These are phyloP conservation scores for Eledone cirrhosa DNA, from an alignment of 2,888 invertebrate species.

Conservation along the genomic window DNA sequence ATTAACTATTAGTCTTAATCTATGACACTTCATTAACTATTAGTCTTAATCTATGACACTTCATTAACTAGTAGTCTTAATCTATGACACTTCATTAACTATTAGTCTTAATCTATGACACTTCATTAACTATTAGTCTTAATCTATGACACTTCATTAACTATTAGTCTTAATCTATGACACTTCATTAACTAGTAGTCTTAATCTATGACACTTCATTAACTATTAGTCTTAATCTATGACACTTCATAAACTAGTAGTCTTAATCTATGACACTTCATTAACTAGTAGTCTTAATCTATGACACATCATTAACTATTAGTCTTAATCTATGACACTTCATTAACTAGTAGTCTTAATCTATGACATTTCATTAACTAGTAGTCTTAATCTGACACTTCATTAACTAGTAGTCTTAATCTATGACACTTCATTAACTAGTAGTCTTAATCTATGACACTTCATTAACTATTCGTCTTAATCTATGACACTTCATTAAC, in stretches of 20 bases:
- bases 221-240: not conserved
- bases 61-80: slow-evolving; percentile 33
- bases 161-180: not conserved
- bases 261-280: not conserved
- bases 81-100: slow-evolving; percentile 21
- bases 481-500: slow-evolving; percentile 20
- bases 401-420: slow-evolving; percentile 31
- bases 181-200: slow-evolving; percentile 30
- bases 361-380: slow-evolving; percentile 25
- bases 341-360: slow-evolving; percentile 31
- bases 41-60: not conserved
- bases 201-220: slow-evolving; percentile 26
- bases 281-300: slow-evolving; percentile 30
- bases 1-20: slow-evolving; percentile 30
- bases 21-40: slow-evolving; percentile 25
- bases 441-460: not conserved
- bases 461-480: slow-evolving; percentile 33
- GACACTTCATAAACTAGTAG: slow-evolving; percentile 4
- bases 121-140: slow-evolving; percentile 32
- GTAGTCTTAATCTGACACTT: not conserved
- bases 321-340: not conserved
- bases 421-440: slow-evolving; percentile 24
- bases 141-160: slow-evolving; percentile 19
- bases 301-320: slow-evolving; percentile 25
- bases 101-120: not conserved